Base-by-base conservation (phyloP, 2,113 vertebrate genomes). In the Sprattus sprattus region DNA sequence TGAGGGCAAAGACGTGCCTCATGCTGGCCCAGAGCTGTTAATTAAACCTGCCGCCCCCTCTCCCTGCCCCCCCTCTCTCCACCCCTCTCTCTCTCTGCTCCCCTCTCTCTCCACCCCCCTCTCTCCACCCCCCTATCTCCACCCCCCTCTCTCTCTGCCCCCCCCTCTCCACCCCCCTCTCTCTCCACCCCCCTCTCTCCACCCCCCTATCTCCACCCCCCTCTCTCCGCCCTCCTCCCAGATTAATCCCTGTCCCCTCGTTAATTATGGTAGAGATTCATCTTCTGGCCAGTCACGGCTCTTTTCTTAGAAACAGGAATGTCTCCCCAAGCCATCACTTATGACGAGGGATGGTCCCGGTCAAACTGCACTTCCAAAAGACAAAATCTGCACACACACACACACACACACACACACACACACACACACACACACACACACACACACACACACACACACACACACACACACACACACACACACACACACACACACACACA, bases 161-260 rank as follows among this genome's bases (percentile, higher is more conserved):
- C 50, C 71, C 39, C 39, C 39, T 39, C 28, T 81, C 71, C n/a
- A 2, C 64, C 64, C 9, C 64, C 25, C n/a, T n/a, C n/a, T 3
- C 10, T 3, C 64, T 28, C 64, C 64, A 2, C 64, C 64, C 81
- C 60, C 16, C 47, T 0, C 80, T n/a, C n/a, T n/a, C n/a, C n/a
- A n/a, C n/a, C n/a, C 39, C 39, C 39, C 39, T 39, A 1, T 39
- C 28, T 81, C 71, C n/a, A 2, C 64, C 64, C 9, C 64, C 25
- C n/a, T 3, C 10, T 3, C 64, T 28, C 64, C 64, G 8, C 64
- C 64, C 81, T 52, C 16, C 47, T 0, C 80, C 89, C 88, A 86
- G 89, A 92, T 91, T 89, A 89, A 89, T 85, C 39, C 39, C 57
- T 71, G 44, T 84, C 64, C 85, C 50, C 71, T 57, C 86, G 28